Percentiles rank a stretch among this genome's conserved stretches.
These are phyloP conservation scores for Lerista edwardsae DNA, from an alignment of 2,797 vertebrate species.

Conservation along the genomic window DNA sequence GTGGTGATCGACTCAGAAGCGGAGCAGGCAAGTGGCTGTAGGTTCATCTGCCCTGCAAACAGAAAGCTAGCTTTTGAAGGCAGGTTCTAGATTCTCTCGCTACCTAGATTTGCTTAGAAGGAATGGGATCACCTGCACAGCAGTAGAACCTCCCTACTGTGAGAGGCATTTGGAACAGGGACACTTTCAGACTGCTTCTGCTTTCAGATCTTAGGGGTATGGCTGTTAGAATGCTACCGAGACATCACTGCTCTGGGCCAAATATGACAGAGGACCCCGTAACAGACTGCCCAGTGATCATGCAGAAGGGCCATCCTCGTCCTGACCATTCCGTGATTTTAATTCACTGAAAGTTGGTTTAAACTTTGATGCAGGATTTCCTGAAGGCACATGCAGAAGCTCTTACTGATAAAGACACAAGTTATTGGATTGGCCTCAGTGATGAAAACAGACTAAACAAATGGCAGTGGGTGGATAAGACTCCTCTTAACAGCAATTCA, in stretches of 20 bases:
- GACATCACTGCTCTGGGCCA: too few species aligned
- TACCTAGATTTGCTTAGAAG: too few species aligned
- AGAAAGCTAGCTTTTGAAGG: neutral
- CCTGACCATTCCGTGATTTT: neutral
- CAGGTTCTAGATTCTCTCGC: too few species aligned
- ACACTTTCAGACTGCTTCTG: too few species aligned
- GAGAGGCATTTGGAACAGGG: too few species aligned
- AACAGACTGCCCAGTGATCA: neutral
- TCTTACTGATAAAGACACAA: neutral
- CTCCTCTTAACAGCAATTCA: constrained; percentile 40
- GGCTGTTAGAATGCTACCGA: too few species aligned
- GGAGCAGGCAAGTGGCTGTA: constrained; percentile 66
- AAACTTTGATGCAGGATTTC: constrained; percentile 61
- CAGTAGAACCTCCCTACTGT: too few species aligned
- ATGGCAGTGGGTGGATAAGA: constrained; percentile 74
- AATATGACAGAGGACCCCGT: too few species aligned
- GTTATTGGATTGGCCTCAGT: constrained; percentile 70
- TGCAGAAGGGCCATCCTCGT: rapidly evolving
- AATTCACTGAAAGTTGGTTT: neutral
- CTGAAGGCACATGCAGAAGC: constrained; percentile 40
- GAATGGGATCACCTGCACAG: too few species aligned
- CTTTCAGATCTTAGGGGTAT: too few species aligned
- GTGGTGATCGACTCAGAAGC: constrained; percentile 64
- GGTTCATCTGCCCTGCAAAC: neutral
- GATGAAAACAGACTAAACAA: constrained; percentile 21